phyloP scores from a whole-genome alignment of 1,140 invertebrate genomes.

The Lordiphosa clarofinis region DNA sequence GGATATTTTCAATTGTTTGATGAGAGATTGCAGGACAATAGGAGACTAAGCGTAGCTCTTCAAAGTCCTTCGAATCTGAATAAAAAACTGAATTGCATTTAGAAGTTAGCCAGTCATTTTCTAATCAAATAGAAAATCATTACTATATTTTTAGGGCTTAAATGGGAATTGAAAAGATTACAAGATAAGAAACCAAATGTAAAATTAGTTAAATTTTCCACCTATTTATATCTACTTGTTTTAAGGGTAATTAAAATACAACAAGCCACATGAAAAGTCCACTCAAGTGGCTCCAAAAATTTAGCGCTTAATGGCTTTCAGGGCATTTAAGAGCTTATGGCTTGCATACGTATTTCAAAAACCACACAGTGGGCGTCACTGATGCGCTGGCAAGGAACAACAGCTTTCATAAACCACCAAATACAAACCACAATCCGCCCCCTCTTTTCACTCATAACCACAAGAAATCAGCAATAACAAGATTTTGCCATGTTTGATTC shows the following conservation, averaged over 20 bases:
- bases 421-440: slow-evolving; percentile 19
- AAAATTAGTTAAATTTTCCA: background rate
- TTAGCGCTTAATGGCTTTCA: slow-evolving; percentile 43
- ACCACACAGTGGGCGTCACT: slow-evolving; percentile 22
- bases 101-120: slow-evolving; percentile 41
- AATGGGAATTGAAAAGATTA: background rate
- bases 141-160: slow-evolving; percentile 15
- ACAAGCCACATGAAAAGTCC: background rate
- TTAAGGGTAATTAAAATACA: background rate
- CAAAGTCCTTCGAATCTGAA: background rate
- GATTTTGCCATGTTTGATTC: slow-evolving; percentile 54
- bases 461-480: slow-evolving; percentile 54
- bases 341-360: slow-evolving; percentile 31
- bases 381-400: slow-evolving; percentile 1
- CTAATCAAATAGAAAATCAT: slow-evolving; percentile 27
- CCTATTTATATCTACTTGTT: background rate
- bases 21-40: slow-evolving; percentile 15
- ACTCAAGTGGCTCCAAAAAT: slow-evolving; percentile 12
- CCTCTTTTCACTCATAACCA: slow-evolving; percentile 16
- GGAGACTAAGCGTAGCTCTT: background rate
- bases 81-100: slow-evolving; percentile 18
- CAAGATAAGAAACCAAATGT: background rate
- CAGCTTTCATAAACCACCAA: slow-evolving; percentile 42
- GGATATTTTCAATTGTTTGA: slow-evolving; percentile 23
- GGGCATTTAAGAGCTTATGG: slow-evolving; percentile 54